These are phyloP conservation scores for Deroplatys truncata DNA, from an alignment of 2,888 invertebrate species.

Conservation along the genomic window DNA sequence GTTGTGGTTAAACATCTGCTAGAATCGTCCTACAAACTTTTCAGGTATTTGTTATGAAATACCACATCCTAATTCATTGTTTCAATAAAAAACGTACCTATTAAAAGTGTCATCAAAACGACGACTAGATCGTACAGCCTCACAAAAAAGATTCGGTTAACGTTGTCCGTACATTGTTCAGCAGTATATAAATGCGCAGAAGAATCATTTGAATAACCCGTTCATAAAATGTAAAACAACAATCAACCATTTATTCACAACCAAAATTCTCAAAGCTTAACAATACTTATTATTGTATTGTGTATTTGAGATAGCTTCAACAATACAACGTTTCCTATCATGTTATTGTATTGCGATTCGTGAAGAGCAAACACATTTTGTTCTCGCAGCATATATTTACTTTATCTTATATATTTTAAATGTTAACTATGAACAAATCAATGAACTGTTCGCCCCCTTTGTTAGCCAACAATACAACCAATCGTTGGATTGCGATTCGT, in stretches of 20 bases:
- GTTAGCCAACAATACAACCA: slow-evolving; percentile 6
- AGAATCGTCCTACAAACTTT: slow-evolving; percentile 16
- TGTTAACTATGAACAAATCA: slow-evolving; percentile 6
- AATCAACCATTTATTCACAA: slow-evolving; percentile 31
- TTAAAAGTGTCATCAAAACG: slow-evolving; percentile 31
- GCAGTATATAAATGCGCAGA: slow-evolving; percentile 16
- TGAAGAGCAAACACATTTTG: background rate
- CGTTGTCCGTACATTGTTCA: slow-evolving; percentile 8
- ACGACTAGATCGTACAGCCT: slow-evolving; percentile 22
- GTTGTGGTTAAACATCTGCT: slow-evolving; percentile 6
- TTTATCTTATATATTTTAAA: background rate
- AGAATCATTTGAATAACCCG: slow-evolving; percentile 30
- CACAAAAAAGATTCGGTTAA: slow-evolving; percentile 21
- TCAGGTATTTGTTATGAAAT: slow-evolving; percentile 15
- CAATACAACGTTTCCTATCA: slow-evolving; percentile 13
- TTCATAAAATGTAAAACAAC: slow-evolving; percentile 31
- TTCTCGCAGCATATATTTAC: slow-evolving; percentile 3
- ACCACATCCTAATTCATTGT: slow-evolving; percentile 21
- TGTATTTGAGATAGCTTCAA: background rate
- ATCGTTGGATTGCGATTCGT: slow-evolving; percentile 11
- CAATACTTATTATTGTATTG: slow-evolving; percentile 17
- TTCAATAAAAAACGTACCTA: slow-evolving; percentile 31
- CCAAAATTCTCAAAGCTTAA: slow-evolving; percentile 22
- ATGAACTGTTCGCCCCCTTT: background rate
- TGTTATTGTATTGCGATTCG: slow-evolving; percentile 11